Evolutionary conservation across 1,140 invertebrate genomes (phyloP).

Genomic region (Maniola jurtina): DNA sequence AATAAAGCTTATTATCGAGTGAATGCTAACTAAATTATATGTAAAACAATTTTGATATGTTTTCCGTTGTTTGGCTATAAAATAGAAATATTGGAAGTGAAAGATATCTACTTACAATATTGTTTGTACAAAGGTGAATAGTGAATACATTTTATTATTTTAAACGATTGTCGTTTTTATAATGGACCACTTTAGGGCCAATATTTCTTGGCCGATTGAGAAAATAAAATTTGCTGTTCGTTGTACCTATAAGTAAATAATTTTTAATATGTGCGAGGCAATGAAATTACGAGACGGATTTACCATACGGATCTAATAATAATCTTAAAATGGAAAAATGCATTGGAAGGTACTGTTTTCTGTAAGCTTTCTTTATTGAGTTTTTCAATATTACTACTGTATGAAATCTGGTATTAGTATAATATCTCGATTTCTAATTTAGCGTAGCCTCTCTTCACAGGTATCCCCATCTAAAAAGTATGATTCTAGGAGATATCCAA

Average conservation of each 20-base stretch:
- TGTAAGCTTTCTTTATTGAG: no score
- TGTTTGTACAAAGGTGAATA: slow-evolving; percentile 1
- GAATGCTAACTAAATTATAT: neutral
- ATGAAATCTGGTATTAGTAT: no score
- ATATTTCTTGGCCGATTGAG: neutral
- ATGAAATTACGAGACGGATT: no score
- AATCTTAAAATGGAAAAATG: no score
- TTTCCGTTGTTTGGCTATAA: slow-evolving; percentile 22
- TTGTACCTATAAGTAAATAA: neutral
- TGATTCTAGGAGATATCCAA: no score
- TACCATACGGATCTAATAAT: no score
- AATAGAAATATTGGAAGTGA: slow-evolving; percentile 24
- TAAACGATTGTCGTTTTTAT: neutral
- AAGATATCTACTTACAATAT: slow-evolving; percentile 14
- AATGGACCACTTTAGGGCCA: neutral
- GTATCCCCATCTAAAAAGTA: no score
- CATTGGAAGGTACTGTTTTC: no score
- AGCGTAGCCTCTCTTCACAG: no score
- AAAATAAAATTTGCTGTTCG: neutral
- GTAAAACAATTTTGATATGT: slow-evolving; percentile 19
- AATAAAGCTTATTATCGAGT: neutral
- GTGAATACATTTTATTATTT: neutral
- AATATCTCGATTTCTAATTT: no score
- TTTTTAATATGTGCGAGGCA: no score
- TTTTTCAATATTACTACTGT: no score